Base-by-base conservation (phyloP, 1,140 invertebrate genomes). In the Tyrophagus putrescentiae region DNA sequence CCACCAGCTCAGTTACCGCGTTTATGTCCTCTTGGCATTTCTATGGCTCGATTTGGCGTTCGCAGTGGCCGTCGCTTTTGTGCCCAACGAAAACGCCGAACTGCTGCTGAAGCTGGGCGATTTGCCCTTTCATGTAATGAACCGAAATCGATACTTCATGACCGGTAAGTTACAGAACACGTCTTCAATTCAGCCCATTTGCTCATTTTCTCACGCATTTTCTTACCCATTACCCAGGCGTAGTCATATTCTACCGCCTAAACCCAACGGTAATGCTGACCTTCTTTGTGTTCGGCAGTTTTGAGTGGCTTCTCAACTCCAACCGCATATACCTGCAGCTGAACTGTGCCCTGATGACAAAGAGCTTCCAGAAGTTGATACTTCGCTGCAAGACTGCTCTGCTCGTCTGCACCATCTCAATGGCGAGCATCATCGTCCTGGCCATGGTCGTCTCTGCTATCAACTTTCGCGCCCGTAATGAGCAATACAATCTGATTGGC, bases 11-110 rank as follows among this genome's bases (percentile, higher is more conserved):
- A 6, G 31, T 21, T 48, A 48, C 18, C 45, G 45, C 9, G 45
- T 18, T 25, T 48, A 48, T 29, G 9, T 48, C 7, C 18, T 48
- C 6, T 7, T 48, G 45, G 45, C 18, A 13, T 48, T 48, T 13
- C 45, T 48, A 9, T 48, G 45, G 45, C 23, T 48, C 45, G 45
- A 48, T 48, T 21, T 48, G 45, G 18, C 31, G 21, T 48, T 25
- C 18, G 23, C 45, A 6, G 18, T 48, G 7, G 7, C 18, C 21
- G 31, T 48, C 21, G 45, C 18, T 7, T 48, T 48, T 7, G 31
- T 48, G 23, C 45, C 45, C 6, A 18, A 13, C 7, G 45, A 48
- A 7, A 6, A 48, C 7, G 7, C 7, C 23, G 18, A 48, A 21
- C 7, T 48, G 7, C 18, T 48, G 7, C 45, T 48, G 23, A 7